Evolutionary conservation across 2,888 invertebrate species (phyloP).

Genomic region (Troides aeacus): DNA sequence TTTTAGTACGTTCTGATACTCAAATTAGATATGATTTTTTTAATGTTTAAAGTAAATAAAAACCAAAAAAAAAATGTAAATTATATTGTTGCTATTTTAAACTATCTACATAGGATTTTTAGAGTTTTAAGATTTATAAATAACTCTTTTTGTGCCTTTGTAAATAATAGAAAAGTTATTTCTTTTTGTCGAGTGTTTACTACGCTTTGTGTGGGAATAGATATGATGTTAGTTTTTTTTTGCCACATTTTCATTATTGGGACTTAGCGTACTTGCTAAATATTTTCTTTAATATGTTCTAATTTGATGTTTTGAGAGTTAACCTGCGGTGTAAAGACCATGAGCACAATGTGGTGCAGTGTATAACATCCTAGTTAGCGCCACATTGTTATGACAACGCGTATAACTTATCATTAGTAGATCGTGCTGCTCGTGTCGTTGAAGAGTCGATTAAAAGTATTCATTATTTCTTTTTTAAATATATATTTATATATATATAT

Average conservation of each 20-base stretch:
- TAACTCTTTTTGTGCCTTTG: conserved; percentile 29
- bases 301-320: neutral
- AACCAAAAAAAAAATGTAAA: conserved; percentile 30
- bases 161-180: conserved; percentile 21
- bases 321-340: neutral
- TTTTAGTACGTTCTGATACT: conserved; percentile 28
- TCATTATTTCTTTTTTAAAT: no score
- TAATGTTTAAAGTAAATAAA: conserved; percentile 23
- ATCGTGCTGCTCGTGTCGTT: no score
- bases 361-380: neutral
- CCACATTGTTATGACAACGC: no score
- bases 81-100: conserved; percentile 27
- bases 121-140: conserved; percentile 26
- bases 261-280: neutral
- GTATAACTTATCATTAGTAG: no score
- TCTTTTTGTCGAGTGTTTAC: conserved; percentile 10
- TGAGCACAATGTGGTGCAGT: neutral
- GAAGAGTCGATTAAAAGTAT: no score
- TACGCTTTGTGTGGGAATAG: conserved; percentile 7
- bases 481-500: no score
- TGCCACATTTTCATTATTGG: neutral
- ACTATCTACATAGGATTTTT: conserved; percentile 22
- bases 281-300: neutral
- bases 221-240: neutral
- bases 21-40: conserved; percentile 27